Evolutionary conservation across 2,888 invertebrate species (phyloP), one percentile per base, ranked within the genome.

Genomic region (Pseudococcus jackbeardsleyi): DNA sequence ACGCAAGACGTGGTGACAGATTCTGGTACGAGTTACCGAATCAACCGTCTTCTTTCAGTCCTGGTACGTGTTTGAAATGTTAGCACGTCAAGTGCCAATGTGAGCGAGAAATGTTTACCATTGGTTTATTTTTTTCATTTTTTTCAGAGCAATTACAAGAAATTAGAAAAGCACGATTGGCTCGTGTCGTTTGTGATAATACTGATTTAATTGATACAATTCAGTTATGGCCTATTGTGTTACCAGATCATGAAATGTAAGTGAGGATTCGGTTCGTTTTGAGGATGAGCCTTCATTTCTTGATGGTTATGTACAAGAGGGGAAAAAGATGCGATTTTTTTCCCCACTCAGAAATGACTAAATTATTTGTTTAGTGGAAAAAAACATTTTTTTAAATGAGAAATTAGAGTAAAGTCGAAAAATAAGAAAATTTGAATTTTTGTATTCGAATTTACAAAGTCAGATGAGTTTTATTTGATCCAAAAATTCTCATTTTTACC

Each of bases 21-120:
- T 98, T 98, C 92, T 98, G 98, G 98, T 98, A 96, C 91, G 98
- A 98, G 92, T 93, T 97, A 89, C 96, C 96, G 46, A 96, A 97
- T 91, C 97, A 97, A 92, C 97, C 97, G 0, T 97, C 97, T 39
- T 96, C 97, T 2, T 98, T 98, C 92, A 96, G 96, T 9, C 95
- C 92, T 90, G 93, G 93, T 93, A 90, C 90, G 89, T 82, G 64
- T 64, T 19, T 19, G 33, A 72, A 72, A 26, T 72, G 9, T 33
- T 12, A 17, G 4, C 26, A 3, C 22, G 22, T 22, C n/a, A 17
- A n/a, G n/a, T 19, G 42, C 9, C 59, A n/a, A 22, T 22, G 9
- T 64, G 22, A 0, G 1, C 8, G 8, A 22, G 6, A 9, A 64
- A 12, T 12, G 54, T 59, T 64, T 19, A 64, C 19, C 22, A 64